These are phyloP conservation scores for Pogoniulus pusillus DNA, from an alignment of 2,797 vertebrate genomes.

Conservation along the genomic window DNA sequence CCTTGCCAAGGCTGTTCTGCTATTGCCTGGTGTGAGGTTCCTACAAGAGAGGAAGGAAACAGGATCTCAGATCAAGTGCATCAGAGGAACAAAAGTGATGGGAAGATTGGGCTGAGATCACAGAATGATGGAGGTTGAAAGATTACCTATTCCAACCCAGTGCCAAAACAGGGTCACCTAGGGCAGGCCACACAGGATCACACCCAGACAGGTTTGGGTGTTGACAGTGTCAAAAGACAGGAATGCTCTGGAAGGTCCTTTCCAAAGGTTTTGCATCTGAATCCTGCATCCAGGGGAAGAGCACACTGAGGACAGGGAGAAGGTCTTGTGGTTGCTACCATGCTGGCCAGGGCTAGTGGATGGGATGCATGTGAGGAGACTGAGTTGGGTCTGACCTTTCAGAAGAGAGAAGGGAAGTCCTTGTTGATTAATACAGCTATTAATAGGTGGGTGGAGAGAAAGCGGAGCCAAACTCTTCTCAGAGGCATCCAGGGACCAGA, in stretches of 20 bases:
- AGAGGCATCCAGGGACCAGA: background rate
- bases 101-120: background rate
- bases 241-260: background rate
- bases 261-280: background rate
- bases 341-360: background rate
- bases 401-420: background rate
- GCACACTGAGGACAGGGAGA: background rate
- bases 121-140: too few species aligned
- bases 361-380: background rate
- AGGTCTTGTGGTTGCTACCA: background rate
- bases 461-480: background rate
- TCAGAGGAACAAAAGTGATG: background rate
- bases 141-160: too few species aligned
- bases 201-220: too few species aligned
- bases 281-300: background rate
- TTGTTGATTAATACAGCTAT: background rate
- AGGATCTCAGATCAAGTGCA: background rate
- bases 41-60: background rate
- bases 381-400: background rate
- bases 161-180: too few species aligned
- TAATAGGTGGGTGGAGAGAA: background rate
- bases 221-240: background rate
- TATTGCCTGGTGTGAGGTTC: background rate
- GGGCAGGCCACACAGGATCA: too few species aligned
- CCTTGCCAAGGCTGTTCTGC: fast-evolving